These are phyloP conservation scores for Centropus bengalensis DNA, from an alignment of 2,113 vertebrate species.

Conservation along the genomic window DNA sequence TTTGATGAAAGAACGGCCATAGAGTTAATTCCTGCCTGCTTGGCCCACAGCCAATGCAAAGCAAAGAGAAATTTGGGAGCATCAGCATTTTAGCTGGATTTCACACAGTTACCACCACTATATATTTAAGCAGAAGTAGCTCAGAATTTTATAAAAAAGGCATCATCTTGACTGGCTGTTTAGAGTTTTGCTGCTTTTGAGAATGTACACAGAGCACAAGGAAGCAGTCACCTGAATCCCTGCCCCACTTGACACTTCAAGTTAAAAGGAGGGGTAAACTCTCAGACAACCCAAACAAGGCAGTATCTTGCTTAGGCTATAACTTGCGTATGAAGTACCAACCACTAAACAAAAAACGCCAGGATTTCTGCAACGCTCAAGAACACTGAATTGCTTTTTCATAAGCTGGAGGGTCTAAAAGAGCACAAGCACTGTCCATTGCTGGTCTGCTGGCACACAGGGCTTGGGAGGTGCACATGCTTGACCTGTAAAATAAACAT, in stretches of 20 bases:
- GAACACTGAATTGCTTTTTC: neutral
- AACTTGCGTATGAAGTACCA: neutral
- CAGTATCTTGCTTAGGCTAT: too few species aligned
- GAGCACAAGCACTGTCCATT: neutral
- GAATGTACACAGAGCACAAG: neutral
- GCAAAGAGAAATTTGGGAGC: conserved; percentile 9
- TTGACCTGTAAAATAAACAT: neutral
- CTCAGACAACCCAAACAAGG: neutral
- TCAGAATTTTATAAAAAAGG: neutral
- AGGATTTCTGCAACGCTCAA: accelerated
- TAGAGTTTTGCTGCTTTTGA: neutral
- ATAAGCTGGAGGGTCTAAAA: neutral
- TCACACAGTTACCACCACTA: neutral
- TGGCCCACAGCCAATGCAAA: neutral
- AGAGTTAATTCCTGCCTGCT: conserved; percentile 37
- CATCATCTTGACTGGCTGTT: neutral
- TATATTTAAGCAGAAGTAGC: neutral
- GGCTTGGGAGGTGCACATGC: neutral
- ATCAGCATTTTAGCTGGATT: conserved; percentile 21
- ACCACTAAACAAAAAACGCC: too few species aligned
- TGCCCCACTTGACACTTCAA: neutral
- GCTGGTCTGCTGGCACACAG: neutral
- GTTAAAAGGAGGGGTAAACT: neutral
- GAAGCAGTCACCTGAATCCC: neutral
- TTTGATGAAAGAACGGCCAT: conserved; percentile 31